Conservation (phyloP, 37 sponge, comb jelly and placozoan species). For the Lycopodina hypogea region DNA sequence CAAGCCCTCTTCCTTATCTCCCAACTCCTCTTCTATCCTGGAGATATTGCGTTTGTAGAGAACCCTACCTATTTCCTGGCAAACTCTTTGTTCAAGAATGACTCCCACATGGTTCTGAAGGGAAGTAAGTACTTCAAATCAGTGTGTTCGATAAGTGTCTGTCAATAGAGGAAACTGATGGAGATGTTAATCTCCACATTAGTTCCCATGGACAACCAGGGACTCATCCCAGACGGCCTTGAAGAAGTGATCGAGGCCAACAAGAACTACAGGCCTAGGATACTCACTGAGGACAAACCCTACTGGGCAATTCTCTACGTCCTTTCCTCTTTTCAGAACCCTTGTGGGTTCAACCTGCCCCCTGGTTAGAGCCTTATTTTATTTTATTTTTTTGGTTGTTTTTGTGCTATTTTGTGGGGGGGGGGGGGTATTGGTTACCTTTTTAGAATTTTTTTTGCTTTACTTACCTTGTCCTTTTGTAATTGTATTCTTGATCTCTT, state of each 20-base stretch:
- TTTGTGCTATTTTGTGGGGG: not conserved
- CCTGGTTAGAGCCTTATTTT: conserved; percentile 38
- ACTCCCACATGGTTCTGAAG: conserved; percentile 13
- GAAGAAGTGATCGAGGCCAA: conserved; percentile 46
- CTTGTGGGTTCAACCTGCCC: conserved; percentile 59
- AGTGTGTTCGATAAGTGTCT: not conserved
- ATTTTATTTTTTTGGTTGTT: too few relatives aligned
- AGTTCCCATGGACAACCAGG: conserved; percentile 71
- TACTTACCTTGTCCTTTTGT: not conserved
- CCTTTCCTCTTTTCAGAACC: conserved; percentile 77
- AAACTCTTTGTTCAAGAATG: conserved; percentile 29
- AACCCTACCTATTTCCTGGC: conserved; percentile 74
- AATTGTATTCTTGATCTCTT: not conserved
- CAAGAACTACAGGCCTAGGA: conserved; percentile 18
- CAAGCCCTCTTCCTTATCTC: conserved; percentile 53
- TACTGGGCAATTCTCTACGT: conserved; percentile 75
- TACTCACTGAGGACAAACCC: conserved; percentile 50
- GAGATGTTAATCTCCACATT: not conserved
- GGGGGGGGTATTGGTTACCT: too few relatives aligned
- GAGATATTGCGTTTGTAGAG: conserved; percentile 75
- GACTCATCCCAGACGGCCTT: conserved; percentile 65
- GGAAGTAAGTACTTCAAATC: not conserved
- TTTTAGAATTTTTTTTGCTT: not conserved
- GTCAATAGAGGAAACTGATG: not conserved
- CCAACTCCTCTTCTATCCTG: conserved; percentile 42